Conservation (phyloP, 2,888 invertebrate species). For the Trichogramma dendrolimi region DNA sequence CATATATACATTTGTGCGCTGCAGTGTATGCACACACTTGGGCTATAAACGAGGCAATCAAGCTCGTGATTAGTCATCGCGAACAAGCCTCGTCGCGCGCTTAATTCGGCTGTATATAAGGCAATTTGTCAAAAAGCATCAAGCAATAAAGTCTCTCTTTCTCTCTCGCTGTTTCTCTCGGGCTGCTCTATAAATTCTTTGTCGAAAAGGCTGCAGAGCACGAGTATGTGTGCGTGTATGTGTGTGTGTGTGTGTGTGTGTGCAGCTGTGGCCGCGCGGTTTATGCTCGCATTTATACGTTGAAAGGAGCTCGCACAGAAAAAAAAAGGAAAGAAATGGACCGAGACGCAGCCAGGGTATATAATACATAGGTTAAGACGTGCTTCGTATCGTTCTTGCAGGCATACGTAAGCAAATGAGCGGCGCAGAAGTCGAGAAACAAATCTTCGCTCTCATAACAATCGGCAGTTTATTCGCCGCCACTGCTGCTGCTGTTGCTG, state of each 20-base stretch:
- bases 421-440: conserved; percentile 12
- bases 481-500: neutral
- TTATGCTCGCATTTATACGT: neutral
- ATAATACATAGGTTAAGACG: too few relatives aligned
- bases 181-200: too few relatives aligned
- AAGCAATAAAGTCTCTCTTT: conserved; percentile 3
- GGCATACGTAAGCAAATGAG: conserved; percentile 17
- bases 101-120: conserved; percentile 10
- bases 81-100: conserved; percentile 3
- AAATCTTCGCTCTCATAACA: conserved; percentile 17
- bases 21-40: too few relatives aligned
- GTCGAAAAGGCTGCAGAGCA: too few relatives aligned
- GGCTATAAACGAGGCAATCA: too few relatives aligned
- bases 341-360: neutral
- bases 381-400: too few relatives aligned
- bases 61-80: neutral
- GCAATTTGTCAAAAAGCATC: conserved; percentile 27
- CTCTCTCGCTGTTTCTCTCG: too few relatives aligned
- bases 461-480: conserved; percentile 19
- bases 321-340: neutral
- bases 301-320: neutral
- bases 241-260: neutral
- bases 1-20: too few relatives aligned
- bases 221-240: too few relatives aligned
- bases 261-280: neutral